Percentiles rank a stretch among this genome's conserved stretches.
phyloP scores from a whole-genome alignment of 1,140 invertebrate genomes.

The Parapsyche elsis region DNA sequence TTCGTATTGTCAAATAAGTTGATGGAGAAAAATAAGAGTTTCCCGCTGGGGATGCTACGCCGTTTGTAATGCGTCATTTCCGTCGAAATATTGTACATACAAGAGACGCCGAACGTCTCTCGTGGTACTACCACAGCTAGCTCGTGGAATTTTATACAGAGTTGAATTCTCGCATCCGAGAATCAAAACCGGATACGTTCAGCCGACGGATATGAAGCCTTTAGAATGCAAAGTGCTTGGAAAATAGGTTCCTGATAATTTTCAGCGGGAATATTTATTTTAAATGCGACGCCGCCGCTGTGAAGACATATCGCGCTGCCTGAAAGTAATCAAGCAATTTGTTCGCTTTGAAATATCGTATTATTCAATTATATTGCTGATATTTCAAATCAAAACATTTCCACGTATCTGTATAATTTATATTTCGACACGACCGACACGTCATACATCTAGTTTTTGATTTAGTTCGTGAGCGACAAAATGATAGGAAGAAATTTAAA shows the following conservation, averaged over 20 bases:
- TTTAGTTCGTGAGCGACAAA: no score
- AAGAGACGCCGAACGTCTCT: no score
- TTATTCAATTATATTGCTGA: no score
- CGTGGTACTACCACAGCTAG: neutral
- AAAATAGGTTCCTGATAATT: conserved; percentile 47
- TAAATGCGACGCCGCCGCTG: neutral
- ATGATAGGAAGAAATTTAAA: no score
- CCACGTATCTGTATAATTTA: no score
- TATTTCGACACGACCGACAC: no score
- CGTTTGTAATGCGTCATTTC: conserved; percentile 39
- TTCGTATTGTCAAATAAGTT: conserved; percentile 30
- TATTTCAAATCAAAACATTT: neutral
- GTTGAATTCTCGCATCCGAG: conserved; percentile 40
- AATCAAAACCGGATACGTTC: conserved; percentile 53
- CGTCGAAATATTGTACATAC: conserved; percentile 3
- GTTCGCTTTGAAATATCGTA: no score
- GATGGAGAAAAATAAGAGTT: conserved; percentile 25
- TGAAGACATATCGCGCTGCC: neutral
- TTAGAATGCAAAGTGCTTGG: conserved; percentile 45
- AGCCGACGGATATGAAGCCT: conserved; percentile 50
- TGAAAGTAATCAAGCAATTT: neutral
- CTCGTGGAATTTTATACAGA: neutral
- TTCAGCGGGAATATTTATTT: conserved; percentile 46
- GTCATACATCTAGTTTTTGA: no score
- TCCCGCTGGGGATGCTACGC: neutral